Evolutionary conservation across 2,888 invertebrate genomes (phyloP), one percentile per base, ranked within the genome.

Genomic region (Pasiphila rectangulata): DNA sequence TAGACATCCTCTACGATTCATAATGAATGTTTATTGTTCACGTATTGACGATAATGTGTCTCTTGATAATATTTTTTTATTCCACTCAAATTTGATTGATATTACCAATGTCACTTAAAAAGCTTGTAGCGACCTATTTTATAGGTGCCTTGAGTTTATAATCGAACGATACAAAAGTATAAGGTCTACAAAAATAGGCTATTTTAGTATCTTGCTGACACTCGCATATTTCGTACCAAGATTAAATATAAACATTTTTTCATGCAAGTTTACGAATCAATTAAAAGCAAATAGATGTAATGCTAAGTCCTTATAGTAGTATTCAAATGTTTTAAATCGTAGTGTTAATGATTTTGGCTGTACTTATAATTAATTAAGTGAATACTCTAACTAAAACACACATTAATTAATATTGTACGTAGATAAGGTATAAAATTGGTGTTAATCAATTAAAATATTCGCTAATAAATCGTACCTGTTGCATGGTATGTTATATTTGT

Each of bases 151-250:
- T 17, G 16, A 15, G 20, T 35, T 12, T 9, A 30, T 10, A 10
- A 32, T 9, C 1, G 6, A 30, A 32, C 21, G 12, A 4, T 32
- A 45, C 13, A 37, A 37, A 43, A 44, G 6, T 29, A 37, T 7
- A 15, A n/a, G 4, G 6, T 38, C 17, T 30, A 32, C 24, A 44
- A 44, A 44, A 37, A 38, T 44, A 38, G 15, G 15, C 20, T 25
- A 9, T 35, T 30, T 15, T 13, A 30, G 32, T 32, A 10, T 2
- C 1, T 5, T 9, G 4, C 2, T 17, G 32, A 17, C 9, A 16
- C 5, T 19, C 10, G 16, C 9, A 17, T 4, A 15, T 9, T 30
- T 30, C 1, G 2, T 5, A n/a, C 2, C n/a, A 9, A 32, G 4
- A 17, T 17, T 10, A 21, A 4, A 7, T 21, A 2, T 21, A 2